Evolutionary conservation across 2,797 vertebrate genomes (phyloP).

Genomic region (Pagetopsis macropterus): DNA sequence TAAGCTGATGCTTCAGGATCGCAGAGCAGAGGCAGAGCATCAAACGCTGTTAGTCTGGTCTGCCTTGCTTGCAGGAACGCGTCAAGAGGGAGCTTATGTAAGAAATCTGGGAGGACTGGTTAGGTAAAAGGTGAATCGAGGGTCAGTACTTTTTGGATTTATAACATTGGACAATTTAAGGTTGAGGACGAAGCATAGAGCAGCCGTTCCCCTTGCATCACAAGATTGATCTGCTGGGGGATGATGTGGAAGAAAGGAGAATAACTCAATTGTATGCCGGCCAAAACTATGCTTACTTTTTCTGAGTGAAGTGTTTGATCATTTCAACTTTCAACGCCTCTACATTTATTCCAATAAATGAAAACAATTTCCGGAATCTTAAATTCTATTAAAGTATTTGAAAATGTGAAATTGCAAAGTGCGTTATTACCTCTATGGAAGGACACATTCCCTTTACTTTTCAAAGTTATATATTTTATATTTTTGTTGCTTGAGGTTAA

Average conservation of each 20-base stretch:
- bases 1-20: slow-evolving; percentile 59
- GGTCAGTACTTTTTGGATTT: slow-evolving; percentile 46
- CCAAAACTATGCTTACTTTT: not conserved
- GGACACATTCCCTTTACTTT: not conserved
- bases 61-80: slow-evolving; percentile 40
- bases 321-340: not conserved
- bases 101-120: slow-evolving; percentile 36
- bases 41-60: slow-evolving; percentile 53
- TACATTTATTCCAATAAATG: no score
- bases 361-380: not conserved
- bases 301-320: not conserved
- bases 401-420: not conserved
- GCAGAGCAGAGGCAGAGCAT: slow-evolving; percentile 61
- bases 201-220: not conserved
- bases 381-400: not conserved
- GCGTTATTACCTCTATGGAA: not conserved
- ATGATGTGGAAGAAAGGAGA: not conserved
- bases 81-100: slow-evolving; percentile 45
- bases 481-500: not conserved
- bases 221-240: not conserved
- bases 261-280: not conserved
- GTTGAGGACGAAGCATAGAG: not conserved
- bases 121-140: slow-evolving; percentile 52
- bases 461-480: not conserved
- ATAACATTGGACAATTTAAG: slow-evolving; percentile 31